Conservation (phyloP, 1,140 invertebrate species). For the Daktulosphaira vitifoliae region DNA sequence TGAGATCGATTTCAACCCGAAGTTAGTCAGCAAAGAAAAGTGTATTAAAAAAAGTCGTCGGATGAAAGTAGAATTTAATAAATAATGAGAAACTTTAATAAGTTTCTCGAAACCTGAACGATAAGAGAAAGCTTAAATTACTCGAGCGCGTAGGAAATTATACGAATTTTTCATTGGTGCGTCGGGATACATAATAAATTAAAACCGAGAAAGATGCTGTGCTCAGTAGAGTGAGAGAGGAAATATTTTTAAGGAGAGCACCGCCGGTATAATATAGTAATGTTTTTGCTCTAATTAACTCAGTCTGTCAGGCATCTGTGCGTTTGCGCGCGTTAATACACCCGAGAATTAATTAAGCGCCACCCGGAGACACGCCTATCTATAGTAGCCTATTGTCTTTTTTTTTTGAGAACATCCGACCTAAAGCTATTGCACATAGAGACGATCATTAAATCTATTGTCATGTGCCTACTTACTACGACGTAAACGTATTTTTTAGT, state of each 20-base stretch:
- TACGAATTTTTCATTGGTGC: conserved; percentile 31
- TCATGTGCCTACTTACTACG: no score
- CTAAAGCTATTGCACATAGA: no score
- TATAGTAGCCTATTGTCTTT: background rate
- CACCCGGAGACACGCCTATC: conserved; percentile 24
- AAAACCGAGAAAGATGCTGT: conserved; percentile 4
- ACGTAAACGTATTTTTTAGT: no score
- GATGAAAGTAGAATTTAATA: conserved; percentile 29
- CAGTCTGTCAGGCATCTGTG: background rate
- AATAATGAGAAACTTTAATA: conserved; percentile 34
- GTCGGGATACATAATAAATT: conserved; percentile 30
- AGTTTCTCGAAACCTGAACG: conserved; percentile 17
- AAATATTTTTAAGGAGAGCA: background rate
- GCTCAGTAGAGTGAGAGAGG: background rate
- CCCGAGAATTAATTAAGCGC: conserved; percentile 31
- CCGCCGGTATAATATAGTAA: background rate
- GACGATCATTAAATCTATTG: no score
- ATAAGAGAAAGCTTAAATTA: conserved; percentile 19
- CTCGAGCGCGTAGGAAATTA: conserved; percentile 26
- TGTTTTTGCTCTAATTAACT: conserved; percentile 31
- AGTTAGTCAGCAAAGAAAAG: background rate
- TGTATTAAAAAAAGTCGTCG: conserved; percentile 22
- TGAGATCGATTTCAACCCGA: conserved; percentile 29
- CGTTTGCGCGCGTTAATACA: conserved; percentile 33
- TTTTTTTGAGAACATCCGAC: background rate